Conservation (phyloP, 1,140 invertebrate genomes). For the Drosophila athabasca region DNA sequence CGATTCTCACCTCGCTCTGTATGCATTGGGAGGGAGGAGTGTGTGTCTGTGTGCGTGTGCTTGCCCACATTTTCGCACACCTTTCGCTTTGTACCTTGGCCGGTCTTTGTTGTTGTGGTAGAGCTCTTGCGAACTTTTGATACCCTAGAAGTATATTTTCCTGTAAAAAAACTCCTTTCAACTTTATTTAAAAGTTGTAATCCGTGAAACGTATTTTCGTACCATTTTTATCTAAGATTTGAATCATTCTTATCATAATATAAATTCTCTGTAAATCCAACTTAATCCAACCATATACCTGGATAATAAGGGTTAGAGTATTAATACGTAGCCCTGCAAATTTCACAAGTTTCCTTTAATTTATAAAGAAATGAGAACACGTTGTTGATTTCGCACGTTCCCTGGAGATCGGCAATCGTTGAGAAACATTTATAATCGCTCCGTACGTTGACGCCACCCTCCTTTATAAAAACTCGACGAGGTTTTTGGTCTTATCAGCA, state of each 20-base stretch:
- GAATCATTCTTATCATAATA: too few species aligned
- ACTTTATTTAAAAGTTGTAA: too few species aligned
- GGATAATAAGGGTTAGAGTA: too few species aligned
- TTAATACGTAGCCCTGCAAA: too few species aligned
- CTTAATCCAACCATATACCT: too few species aligned
- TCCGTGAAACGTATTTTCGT: too few species aligned
- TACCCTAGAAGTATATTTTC: background rate
- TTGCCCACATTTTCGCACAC: slow-evolving; percentile 19
- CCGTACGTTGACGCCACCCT: slow-evolving; percentile 27
- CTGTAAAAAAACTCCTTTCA: too few species aligned
- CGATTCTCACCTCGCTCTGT: slow-evolving; percentile 1
- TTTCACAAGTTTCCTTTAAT: background rate
- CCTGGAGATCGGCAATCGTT: slow-evolving; percentile 20
- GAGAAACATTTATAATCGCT: slow-evolving; percentile 26
- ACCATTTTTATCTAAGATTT: too few species aligned
- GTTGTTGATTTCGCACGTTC: slow-evolving; percentile 16
- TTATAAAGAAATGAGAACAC: background rate
- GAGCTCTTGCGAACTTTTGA: slow-evolving; percentile 5
- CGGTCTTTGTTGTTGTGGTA: slow-evolving; percentile 7
- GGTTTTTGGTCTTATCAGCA: slow-evolving; percentile 20
- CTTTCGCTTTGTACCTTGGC: slow-evolving; percentile 8
- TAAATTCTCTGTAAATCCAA: too few species aligned
- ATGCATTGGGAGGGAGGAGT: background rate
- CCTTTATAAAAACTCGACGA: background rate
- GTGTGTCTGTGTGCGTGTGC: background rate